These are phyloP conservation scores for Oligia strigilis DNA, from an alignment of 2,888 invertebrate species.

Conservation along the genomic window DNA sequence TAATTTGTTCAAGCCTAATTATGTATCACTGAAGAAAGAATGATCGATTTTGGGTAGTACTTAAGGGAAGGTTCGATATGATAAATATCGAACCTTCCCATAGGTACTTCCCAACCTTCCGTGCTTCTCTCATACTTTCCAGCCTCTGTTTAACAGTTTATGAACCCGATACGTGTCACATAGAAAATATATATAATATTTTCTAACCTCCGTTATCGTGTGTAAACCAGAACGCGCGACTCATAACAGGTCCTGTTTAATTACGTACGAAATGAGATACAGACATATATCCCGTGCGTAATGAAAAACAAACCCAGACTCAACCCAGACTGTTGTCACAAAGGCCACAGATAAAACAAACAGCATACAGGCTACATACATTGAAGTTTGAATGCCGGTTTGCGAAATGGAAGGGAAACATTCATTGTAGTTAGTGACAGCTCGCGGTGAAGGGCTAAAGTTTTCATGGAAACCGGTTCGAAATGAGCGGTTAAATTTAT, in stretches of 20 bases:
- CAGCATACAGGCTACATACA: constrained; percentile 27
- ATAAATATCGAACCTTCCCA: too few relatives aligned
- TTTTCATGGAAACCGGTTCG: constrained; percentile 1
- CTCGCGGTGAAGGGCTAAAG: not conserved
- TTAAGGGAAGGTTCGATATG: not conserved
- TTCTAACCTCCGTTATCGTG: constrained; percentile 25
- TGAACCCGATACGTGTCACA: not conserved
- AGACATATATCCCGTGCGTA: constrained; percentile 48
- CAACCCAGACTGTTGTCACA: constrained; percentile 60
- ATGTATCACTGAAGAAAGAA: not conserved
- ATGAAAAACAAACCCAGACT: constrained; percentile 71
- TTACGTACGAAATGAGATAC: constrained; percentile 69
- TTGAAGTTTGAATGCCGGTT: constrained; percentile 55
- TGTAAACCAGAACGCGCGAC: constrained; percentile 27
- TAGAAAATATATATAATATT: constrained; percentile 28
- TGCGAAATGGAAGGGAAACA: constrained; percentile 55
- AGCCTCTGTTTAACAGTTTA: not conserved
- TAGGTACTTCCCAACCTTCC: not conserved
- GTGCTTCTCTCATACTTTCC: not conserved
- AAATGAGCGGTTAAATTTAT: not conserved
- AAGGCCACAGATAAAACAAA: constrained; percentile 64
- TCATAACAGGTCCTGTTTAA: constrained; percentile 66
- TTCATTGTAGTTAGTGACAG: constrained; percentile 9
- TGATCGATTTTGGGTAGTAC: not conserved
- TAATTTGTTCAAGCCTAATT: not conserved